phyloP scores from a whole-genome alignment of 2,888 invertebrate species.

The Smittia aterrima region DNA sequence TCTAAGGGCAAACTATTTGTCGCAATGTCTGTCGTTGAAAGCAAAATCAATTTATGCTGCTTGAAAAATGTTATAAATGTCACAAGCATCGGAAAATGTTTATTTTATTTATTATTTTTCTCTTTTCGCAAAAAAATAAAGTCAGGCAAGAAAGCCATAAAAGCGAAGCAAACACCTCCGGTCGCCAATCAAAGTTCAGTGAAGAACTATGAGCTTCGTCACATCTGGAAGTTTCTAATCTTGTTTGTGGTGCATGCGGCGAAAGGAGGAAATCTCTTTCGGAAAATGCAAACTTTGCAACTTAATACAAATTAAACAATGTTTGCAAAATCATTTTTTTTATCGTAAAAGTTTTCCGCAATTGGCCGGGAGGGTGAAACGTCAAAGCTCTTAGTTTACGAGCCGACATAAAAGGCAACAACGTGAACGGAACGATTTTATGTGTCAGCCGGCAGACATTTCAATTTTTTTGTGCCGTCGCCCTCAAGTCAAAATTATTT shows the following conservation, averaged over 20 bases:
- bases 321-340: not conserved
- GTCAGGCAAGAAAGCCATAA: too few species aligned
- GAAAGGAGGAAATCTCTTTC: not conserved
- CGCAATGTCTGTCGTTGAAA: too few species aligned
- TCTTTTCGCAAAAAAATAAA: too few species aligned
- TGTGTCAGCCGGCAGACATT: constrained; percentile 19
- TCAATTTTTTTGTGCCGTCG: constrained; percentile 15
- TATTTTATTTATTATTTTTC: too few species aligned
- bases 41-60: too few species aligned
- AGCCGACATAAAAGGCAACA: not conserved
- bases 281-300: not conserved
- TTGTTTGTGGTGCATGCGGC: not conserved
- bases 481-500: not conserved
- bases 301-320: not conserved
- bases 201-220: not conserved
- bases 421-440: constrained; percentile 16
- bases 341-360: not conserved
- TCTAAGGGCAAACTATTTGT: too few species aligned
- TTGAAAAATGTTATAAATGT: too few species aligned
- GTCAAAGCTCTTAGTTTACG: constrained; percentile 7
- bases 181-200: not conserved
- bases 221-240: not conserved
- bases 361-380: not conserved
- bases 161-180: not conserved
- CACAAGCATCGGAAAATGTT: too few species aligned